phyloP scores from a whole-genome alignment of 2,113 vertebrate genomes.

The Epinephelus lanceolatus region DNA sequence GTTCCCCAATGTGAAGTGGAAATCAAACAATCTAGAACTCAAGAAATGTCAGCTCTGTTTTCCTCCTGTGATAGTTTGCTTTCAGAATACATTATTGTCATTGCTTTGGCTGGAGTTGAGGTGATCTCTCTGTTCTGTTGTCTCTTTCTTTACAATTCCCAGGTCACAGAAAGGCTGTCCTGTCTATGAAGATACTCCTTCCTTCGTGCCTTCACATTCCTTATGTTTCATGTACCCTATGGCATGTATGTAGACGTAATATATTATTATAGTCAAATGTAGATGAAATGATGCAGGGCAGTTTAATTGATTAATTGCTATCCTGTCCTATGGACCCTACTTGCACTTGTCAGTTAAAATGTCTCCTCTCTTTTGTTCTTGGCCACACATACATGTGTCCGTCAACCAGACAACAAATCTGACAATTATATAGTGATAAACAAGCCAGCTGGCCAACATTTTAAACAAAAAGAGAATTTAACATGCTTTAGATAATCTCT shows the following conservation, averaged over 20 bases:
- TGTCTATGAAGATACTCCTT: not conserved
- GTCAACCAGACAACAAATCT: not conserved
- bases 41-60: conserved; percentile 20
- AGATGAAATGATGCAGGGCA: not conserved
- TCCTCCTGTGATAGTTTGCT: not conserved
- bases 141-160: too few species aligned
- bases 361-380: too few species aligned
- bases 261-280: not conserved
- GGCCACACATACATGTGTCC: not conserved
- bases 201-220: not conserved
- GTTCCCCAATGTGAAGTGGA: not conserved
- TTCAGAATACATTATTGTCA: conserved; percentile 3
- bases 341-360: not conserved
- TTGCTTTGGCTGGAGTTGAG: not conserved
- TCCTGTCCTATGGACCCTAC: not conserved
- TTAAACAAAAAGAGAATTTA: too few species aligned
- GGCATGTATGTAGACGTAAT: not conserved
- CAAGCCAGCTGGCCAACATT: too few species aligned
- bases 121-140: not conserved
- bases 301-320: not conserved
- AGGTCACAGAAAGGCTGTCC: not conserved
- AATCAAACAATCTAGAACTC: not conserved
- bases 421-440: too few species aligned
- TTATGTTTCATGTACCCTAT: not conserved
- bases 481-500: too few species aligned